A percentile compares a stretch with the other conserved stretches of the same genome.
phyloP scores from a whole-genome alignment of 2,888 invertebrate species.

The Andrena haemorrhoa region DNA sequence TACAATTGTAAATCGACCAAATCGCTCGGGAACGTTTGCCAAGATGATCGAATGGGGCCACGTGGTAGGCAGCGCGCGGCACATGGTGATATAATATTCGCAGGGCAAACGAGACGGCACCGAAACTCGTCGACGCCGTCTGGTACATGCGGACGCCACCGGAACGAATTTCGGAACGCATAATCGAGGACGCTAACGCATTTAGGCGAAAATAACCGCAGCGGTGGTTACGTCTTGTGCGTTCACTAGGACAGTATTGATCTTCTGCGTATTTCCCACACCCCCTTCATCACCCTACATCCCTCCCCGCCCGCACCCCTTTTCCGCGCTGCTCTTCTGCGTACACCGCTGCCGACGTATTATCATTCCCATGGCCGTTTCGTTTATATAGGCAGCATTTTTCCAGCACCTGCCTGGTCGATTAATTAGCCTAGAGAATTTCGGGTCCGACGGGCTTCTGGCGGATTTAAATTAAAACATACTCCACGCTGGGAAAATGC shows the following conservation, averaged over 20 bases:
- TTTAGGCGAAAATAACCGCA: slow-evolving; percentile 61
- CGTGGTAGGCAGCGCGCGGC: neutral
- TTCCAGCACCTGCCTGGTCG: neutral
- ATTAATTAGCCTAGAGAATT: slow-evolving; percentile 38
- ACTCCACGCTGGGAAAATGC: neutral
- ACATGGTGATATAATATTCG: slow-evolving; percentile 2
- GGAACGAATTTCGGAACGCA: slow-evolving; percentile 9
- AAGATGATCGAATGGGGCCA: neutral
- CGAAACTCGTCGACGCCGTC: slow-evolving; percentile 2
- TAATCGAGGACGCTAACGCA: slow-evolving; percentile 41
- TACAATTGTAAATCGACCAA: no score
- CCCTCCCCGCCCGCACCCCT: neutral
- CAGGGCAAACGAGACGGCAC: neutral
- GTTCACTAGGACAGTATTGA: slow-evolving; percentile 59
- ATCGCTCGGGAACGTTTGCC: neutral
- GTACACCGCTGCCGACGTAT: slow-evolving; percentile 28
- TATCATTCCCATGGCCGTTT: slow-evolving; percentile 19
- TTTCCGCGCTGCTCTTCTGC: slow-evolving; percentile 33
- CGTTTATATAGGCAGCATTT: slow-evolving; percentile 5
- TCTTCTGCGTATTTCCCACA: slow-evolving; percentile 57
- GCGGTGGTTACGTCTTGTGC: slow-evolving; percentile 61
- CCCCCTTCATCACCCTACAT: neutral
- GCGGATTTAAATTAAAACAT: slow-evolving; percentile 1
- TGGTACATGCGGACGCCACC: neutral
- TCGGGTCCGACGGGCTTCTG: neutral